Evolutionary conservation across 2,113 vertebrate species (phyloP), one percentile per base, ranked within the genome.

Genomic region (Brienomyrus brachyistius): DNA sequence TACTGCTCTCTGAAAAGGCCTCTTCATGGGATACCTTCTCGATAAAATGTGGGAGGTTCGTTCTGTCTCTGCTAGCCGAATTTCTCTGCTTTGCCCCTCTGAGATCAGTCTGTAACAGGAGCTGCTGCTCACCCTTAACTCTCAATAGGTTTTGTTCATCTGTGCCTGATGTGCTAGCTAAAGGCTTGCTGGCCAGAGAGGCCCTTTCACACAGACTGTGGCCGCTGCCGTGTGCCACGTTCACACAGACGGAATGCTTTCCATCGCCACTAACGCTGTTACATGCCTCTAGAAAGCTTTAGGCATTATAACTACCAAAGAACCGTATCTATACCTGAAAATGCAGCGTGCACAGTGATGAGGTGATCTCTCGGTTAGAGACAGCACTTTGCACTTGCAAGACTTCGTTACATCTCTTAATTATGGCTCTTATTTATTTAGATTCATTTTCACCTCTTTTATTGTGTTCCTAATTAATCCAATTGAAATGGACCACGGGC

Each of bases 141-240:
- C 62, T 92, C 92, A 91, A 91, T 89, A 89, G 85, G 45, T 87
- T 91, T 90, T 92, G 92, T 92, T 92, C 90, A 89, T 89, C 31
- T 90, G 87, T 74, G 74, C 80, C 48, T 82, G 15, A 54, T 62
- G 74, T 84, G 27, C 52, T 80, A 91, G 50, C 43, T 31, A 35
- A 45, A 43, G 89, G 40, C 74, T 90, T 88, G 54, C 91, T 89
- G 90, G 89, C 87, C 88, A 74, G 87, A 74, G 45, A 23, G 13
- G 45, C 23, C 40, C 40, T 74, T 70, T 88, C 54, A 74, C 62
- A 70, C 62, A 50, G 52, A 15, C 9, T 83, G 5, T 0, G 9
- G 5, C n/a, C 3, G 0, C 31, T 51, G 23, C 51, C 15, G 10
- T 83, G 4, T 80, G 31, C 4, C 56, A 3, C 23, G 48, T 54